Base-by-base conservation (phyloP, 23 tunicate species). In the Ciona savignyi region DNA sequence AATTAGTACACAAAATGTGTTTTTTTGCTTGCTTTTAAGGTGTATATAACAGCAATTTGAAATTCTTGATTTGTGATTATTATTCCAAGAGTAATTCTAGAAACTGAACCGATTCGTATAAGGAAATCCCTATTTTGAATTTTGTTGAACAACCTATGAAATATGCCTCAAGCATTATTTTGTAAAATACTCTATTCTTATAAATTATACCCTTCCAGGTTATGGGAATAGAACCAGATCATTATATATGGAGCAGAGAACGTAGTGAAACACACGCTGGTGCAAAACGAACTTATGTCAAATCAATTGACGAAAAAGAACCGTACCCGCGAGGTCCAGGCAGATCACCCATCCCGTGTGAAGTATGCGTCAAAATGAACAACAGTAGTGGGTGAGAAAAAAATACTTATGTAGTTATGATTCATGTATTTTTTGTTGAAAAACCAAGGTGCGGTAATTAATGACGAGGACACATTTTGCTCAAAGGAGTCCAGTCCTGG, bases 301-400 rank as follows among this genome's bases (percentile, higher is more conserved):
- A 91, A 62, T 22, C 80, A n/a, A 28, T 61, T 1, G 83, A 83
- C 2, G 97, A 91, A 72, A 91, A 84, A 65, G 86, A 91, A 67
- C 97, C 97, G 0, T 84, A 79, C 72, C 97, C 97, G 1, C 48
- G 86, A 3, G 97, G 97, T 4, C 97, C 97, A 0, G 91, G 91
- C 27, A 34, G 86, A 29, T 91, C 97, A n/a, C 97, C 97, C 20
- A 91, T 91, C 33, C 83, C 83, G 19, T 91, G 97, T 68, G 65
- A 33, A 23, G 23, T 78, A 6, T 91, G 97, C 60, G 49, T 35
- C 0, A 66, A 60, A 56, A 19, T 33, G 25, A 71, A 85, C 30
- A 73, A 78, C 83, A 78, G 81, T 28, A 85, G 91, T 73, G 91
- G 91, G 91, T 85, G 29, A 62, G 81, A 31, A 1, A 34, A 63